Evolutionary conservation across 1,140 invertebrate species (phyloP), one percentile per base, ranked within the genome.

Genomic region (Ephestia elutella): DNA sequence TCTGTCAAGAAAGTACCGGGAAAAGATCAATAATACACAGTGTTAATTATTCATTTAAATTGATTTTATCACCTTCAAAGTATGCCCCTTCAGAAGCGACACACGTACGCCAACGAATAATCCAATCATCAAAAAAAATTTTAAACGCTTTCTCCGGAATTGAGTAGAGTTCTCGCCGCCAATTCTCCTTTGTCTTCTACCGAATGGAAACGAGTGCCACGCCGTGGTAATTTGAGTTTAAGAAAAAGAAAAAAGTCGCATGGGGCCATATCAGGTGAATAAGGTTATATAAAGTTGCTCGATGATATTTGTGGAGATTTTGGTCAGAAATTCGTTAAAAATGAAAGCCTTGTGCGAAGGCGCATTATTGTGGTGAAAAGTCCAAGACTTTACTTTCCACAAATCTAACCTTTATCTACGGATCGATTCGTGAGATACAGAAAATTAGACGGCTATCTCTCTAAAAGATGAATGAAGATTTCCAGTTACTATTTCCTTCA

Each of bases 401-500:
- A 20, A 2, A 20, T 4, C 15, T 1, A 54, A 18, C 1, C 13
- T 2, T 28, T 17, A n/a, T 54, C 13, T 55, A 17, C 10, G 10
- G 5, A 11, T 51, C 25, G 25, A 28, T 8, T 28, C 25, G 25
- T 51, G 17, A 51, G 20, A 51, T 11, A 18, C 17, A 17, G 8
- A 35, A 17, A 15, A 28, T 32, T 35, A n/a, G n/a, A 17, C n/a
- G 15, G 10, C 54, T 18, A 54, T 28, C 8, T 54, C 25, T 28
- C 20, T 28, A 2, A 54, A 48, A 48, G 11, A 5, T 48, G n/a
- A 18, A 74, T 59, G 17, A 74, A 59, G 64, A 72, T 55, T 58
- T 66, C 68, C 30, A 73, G 28, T 66, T 56, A 62, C 74, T 57
- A 50, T 71, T 63, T 62, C 68, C 62, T 50, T 73, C n/a, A n/a